Base-by-base conservation (phyloP, 2,113 vertebrate genomes). In the Protobothrops flavoviridis region DNA sequence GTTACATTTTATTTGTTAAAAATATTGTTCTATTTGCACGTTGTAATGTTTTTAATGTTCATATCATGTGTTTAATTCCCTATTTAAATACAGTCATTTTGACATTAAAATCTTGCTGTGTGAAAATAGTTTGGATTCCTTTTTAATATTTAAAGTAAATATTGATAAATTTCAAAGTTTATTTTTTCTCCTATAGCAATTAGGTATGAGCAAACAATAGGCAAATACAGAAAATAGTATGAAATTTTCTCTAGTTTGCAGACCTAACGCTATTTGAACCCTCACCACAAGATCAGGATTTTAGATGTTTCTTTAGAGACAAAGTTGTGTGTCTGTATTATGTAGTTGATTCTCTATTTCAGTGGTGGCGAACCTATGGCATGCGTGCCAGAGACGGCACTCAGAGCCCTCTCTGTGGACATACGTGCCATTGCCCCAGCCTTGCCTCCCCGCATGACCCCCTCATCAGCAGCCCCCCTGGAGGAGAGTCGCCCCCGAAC, bases 31-130 rank as follows among this genome's bases (percentile, higher is more conserved):
- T 93, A 92, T 97, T 98, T 96, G 88, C 96, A 26, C 85, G 96
- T 98, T 98, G 95, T 0, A 23, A 94, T 97, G 95, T 96, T 97
- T 97, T 97, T 95, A 97, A 96, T 94, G 98, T 98, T 98, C 94
- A 97, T 98, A 98, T 98, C 97, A 98, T 98, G 98, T 97, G 97
- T 98, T 97, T 97, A 95, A 97, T 96, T 97, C 96, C 97, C 95
- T 97, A 96, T 93, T 96, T 95, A 56, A 97, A 97, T 97, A 96
- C 91, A 96, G 95, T 96, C 87, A 96, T 95, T 97, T 96, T 93
- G 93, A 94, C 96, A 98, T 98, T 98, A 98, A 98, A 98, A 96
- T 97, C 94, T 90, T 92, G 92, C 93, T 97, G 95, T 96, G 96
- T 95, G 39, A 90, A 92, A 86, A 64, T 24, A 43, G 94, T 92